Evolutionary conservation across 1,140 invertebrate species (phyloP), one percentile per base, ranked within the genome.

Genomic region (Aethina tumida): DNA sequence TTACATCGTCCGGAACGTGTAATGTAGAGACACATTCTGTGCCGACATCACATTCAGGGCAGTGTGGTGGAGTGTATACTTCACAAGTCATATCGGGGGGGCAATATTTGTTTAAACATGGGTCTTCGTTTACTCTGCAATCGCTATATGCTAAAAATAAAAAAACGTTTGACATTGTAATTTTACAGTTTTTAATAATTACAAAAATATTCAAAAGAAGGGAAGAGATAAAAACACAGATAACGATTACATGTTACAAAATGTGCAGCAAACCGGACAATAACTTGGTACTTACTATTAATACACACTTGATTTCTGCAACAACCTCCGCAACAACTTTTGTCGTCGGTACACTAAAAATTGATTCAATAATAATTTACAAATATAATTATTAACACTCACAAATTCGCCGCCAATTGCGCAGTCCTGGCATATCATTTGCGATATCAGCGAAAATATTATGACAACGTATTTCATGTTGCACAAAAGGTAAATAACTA

Each of bases 321-420:
- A 33, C 63, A 66, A 8, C 64, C 63, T 15, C 63, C 64, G 35
- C 64, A 66, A 43, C 64, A 66, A 12, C 50, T 33, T 35, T 58
- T 49, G 26, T 59, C 50, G 41, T 57, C 56, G 2, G 30, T 32
- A 39, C 62, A 64, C 64, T 66, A 42, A 29, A 55, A 56, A 20
- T 28, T 32, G 21, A 29, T 15, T 32, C 33, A 28, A 15, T 32
- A 36, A 43, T 17, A 20, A 25, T 17, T 18, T 16, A 41, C 29
- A 19, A 25, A 41, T 12, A 16, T 25, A 19, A 33, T 30, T 17
- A 5, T 39, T 14, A 33, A 9, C 20, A 39, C 39, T 50, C 44
- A 53, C 51, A 15, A 32, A 27, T 35, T 44, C 40, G 6, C 43
- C 45, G 9, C 39, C 33, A 21, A 41, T 36, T 16, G 24, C 35